Conservation (phyloP, 2,113 vertebrate species). For the Larimichthys crocea region DNA sequence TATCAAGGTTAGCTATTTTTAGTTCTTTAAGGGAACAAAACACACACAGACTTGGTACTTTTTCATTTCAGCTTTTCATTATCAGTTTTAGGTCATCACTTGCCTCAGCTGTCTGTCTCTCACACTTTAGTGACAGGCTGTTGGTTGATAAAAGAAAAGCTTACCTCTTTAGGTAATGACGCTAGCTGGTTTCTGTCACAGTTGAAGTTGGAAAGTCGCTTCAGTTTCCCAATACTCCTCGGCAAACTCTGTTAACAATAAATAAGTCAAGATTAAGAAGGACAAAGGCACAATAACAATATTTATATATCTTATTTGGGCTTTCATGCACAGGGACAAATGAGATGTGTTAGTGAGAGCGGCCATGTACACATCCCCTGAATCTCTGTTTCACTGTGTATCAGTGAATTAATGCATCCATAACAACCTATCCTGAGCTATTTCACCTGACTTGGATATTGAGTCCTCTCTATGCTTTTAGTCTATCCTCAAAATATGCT, state of each 20-base stretch:
- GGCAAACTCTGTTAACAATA: slow-evolving; percentile 87
- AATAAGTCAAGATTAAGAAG: not conserved
- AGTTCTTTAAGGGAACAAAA: not conserved
- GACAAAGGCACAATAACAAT: not conserved
- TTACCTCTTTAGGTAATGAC: slow-evolving; percentile 96
- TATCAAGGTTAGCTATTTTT: not conserved
- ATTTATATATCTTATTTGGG: not conserved
- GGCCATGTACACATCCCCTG: not conserved
- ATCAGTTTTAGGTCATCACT: not conserved
- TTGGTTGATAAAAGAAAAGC: not conserved
- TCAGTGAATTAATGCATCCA: not conserved
- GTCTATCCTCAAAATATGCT: not conserved
- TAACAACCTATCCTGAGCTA: not conserved
- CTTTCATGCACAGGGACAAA: slow-evolving; percentile 5
- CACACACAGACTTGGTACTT: no score
- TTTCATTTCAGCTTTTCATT: no score
- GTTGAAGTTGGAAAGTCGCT: slow-evolving; percentile 96
- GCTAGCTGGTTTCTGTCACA: slow-evolving; percentile 95
- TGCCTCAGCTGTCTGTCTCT: not conserved
- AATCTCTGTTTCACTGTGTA: not conserved
- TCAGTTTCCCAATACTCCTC: slow-evolving; percentile 94
- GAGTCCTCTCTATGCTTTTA: not conserved
- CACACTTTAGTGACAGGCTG: not conserved
- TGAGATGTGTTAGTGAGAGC: not conserved
- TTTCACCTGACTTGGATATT: not conserved